phyloP scores from a whole-genome alignment of 2,113 vertebrate genomes.

The Actenoides lindsayi region DNA sequence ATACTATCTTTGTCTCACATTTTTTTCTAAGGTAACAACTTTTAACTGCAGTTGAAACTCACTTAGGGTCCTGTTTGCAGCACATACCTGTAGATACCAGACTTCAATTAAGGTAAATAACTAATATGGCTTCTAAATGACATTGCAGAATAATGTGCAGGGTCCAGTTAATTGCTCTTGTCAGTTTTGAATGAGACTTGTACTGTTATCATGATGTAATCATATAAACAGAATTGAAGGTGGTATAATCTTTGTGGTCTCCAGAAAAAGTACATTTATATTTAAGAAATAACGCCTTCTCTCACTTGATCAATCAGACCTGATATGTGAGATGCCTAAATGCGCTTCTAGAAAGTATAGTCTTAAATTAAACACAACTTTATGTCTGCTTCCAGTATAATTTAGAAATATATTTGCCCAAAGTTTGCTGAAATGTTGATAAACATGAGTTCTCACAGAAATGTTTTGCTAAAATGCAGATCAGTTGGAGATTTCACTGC shows the following conservation, averaged over 20 bases:
- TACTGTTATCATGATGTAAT: neutral
- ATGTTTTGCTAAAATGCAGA: neutral
- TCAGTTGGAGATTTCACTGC: neutral
- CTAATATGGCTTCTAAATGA: neutral
- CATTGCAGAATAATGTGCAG: neutral
- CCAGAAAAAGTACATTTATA: neutral
- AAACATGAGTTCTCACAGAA: neutral
- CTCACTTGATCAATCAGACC: neutral
- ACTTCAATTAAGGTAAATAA: neutral
- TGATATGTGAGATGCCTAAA: neutral
- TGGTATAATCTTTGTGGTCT: neutral
- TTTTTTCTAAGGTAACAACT: neutral
- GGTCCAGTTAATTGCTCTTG: neutral
- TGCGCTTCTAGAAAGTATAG: neutral
- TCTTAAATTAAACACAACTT: neutral
- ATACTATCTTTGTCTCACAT: rapidly evolving
- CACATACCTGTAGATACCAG: neutral
- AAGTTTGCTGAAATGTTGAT: neutral
- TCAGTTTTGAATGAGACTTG: neutral
- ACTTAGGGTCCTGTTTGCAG: neutral
- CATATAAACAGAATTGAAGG: neutral
- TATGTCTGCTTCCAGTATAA: neutral
- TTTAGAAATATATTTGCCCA: neutral
- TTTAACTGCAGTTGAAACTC: neutral
- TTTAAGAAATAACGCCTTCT: neutral